phyloP scores from a whole-genome alignment of 2,113 vertebrate genomes.

The Nymphicus hollandicus region DNA sequence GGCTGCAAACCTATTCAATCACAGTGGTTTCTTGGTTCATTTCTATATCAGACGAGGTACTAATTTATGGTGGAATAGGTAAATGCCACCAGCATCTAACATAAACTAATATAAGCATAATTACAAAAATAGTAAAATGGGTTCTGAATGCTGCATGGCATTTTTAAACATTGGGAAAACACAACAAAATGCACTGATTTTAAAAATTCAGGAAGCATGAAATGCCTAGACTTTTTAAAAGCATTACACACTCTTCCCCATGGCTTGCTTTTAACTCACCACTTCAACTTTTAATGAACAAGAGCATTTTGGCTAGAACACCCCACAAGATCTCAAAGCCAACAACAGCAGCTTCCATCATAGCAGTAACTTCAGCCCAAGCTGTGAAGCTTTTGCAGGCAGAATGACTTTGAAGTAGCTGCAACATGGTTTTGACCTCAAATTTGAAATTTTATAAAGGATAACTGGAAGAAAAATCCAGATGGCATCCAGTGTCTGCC shows the following conservation, averaged over 20 bases:
- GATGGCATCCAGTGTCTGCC: not conserved
- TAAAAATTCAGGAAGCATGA: not conserved
- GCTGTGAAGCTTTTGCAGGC: not conserved
- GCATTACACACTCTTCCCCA: not conserved
- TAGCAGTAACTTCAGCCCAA: not conserved
- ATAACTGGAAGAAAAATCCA: not conserved
- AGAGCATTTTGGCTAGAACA: not conserved
- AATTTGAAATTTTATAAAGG: not conserved
- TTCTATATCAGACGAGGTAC: not conserved
- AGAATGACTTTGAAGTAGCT: constrained; percentile 31
- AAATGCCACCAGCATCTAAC: not conserved
- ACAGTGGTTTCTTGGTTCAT: not conserved
- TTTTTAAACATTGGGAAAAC: not conserved
- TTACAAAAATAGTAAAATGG: not conserved
- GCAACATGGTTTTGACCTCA: not conserved
- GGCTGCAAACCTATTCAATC: not conserved
- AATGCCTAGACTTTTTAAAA: not conserved
- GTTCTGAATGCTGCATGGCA: not conserved
- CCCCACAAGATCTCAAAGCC: not conserved
- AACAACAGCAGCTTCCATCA: not conserved
- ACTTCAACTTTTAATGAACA: not conserved
- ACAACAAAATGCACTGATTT: not conserved
- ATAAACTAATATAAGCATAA: not conserved
- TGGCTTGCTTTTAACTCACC: not conserved
- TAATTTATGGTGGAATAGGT: not conserved